These are phyloP conservation scores for Delichon dasypus DNA, from an alignment of 2,797 vertebrate genomes.

Conservation along the genomic window DNA sequence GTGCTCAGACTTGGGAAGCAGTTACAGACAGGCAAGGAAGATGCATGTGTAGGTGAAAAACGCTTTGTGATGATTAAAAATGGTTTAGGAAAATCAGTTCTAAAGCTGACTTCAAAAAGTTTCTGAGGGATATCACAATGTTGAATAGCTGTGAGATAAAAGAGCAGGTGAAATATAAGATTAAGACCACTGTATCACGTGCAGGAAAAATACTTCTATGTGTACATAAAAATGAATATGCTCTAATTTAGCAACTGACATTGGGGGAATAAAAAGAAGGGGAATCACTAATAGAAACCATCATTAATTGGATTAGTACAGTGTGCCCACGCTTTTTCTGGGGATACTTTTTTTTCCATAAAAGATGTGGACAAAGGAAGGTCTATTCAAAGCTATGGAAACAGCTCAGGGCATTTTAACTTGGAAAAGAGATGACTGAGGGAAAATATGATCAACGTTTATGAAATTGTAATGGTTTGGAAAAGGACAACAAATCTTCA, in stretches of 20 bases:
- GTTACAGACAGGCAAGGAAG: background rate
- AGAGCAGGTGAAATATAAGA: background rate
- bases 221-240: background rate
- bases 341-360: background rate
- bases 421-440: background rate
- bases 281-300: background rate
- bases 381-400: background rate
- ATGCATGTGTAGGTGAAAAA: background rate
- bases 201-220: background rate
- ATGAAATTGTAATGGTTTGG: background rate
- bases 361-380: background rate
- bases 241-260: background rate
- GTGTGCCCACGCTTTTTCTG: background rate
- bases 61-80: background rate
- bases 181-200: background rate
- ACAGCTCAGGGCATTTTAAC: background rate
- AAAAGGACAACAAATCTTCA: background rate
- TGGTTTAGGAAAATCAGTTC: background rate
- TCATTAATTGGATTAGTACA: background rate
- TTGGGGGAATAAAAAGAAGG: rapidly evolving
- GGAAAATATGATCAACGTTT: background rate
- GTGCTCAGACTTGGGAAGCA: background rate
- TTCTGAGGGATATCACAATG: background rate
- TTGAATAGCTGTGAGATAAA: background rate
- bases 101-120: background rate